Conservation (phyloP, 37 sponge, comb jelly and placozoan species). For the Chondrosia reniformis region DNA sequence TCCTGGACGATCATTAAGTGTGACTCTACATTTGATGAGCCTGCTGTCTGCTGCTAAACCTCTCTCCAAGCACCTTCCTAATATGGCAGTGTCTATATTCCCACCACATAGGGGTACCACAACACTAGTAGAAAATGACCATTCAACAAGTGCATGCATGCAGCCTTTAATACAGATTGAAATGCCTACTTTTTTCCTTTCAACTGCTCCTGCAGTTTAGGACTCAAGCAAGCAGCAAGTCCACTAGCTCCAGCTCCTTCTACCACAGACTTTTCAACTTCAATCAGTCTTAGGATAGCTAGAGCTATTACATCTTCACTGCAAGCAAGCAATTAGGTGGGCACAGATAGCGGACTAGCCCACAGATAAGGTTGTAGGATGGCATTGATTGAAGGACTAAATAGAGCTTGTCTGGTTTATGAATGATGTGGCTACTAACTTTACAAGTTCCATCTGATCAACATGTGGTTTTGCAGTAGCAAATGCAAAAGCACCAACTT, state of each 20-base stretch:
- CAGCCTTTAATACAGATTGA: neutral
- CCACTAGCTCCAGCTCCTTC: constrained; percentile 88
- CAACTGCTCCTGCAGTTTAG: constrained; percentile 49
- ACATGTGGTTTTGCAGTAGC: constrained; percentile 63
- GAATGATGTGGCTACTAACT: constrained; percentile 23
- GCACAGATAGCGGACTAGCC: constrained; percentile 18
- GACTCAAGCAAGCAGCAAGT: constrained; percentile 77
- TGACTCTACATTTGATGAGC: constrained; percentile 56
- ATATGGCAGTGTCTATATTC: constrained; percentile 81
- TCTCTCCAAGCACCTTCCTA: constrained; percentile 82
- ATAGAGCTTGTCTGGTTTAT: too few species aligned
- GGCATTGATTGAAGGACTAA: too few species aligned
- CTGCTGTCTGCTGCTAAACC: constrained; percentile 83
- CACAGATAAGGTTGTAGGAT: too few species aligned
- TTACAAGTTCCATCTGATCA: constrained; percentile 27
- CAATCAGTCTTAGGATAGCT: constrained; percentile 78
- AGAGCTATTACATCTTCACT: constrained; percentile 75
- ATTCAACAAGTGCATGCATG: too few species aligned
- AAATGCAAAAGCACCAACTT: constrained; percentile 69
- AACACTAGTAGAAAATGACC: constrained; percentile 33
- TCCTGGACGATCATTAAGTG: constrained; percentile 67
- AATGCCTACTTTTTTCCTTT: constrained; percentile 75
- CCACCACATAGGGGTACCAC: constrained; percentile 74
- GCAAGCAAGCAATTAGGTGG: constrained; percentile 1
- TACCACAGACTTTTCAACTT: constrained; percentile 78